phyloP scores from a whole-genome alignment of 2,797 vertebrate genomes.

The Adrianichthys oophorus region DNA sequence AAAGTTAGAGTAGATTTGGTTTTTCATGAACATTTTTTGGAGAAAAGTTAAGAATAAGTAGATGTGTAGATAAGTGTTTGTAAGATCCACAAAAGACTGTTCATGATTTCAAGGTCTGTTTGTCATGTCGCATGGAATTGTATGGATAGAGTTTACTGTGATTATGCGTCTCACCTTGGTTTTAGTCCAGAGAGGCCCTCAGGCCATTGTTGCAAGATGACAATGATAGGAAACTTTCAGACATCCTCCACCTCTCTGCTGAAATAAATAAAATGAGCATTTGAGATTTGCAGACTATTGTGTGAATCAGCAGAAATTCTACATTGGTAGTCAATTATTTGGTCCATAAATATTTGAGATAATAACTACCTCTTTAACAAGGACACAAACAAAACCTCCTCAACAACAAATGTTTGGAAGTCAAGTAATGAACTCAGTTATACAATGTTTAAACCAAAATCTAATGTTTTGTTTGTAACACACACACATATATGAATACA shows the following conservation, averaged over 20 bases:
- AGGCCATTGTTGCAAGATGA: slow-evolving; percentile 79
- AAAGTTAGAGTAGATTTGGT: no score
- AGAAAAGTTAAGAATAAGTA: no score
- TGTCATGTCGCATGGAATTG: slow-evolving; percentile 27
- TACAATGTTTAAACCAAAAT: no score
- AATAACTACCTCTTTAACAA: no score
- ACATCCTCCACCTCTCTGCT: slow-evolving; percentile 74
- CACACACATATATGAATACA: no score
- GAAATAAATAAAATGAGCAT: slow-evolving; percentile 43
- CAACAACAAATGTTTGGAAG: no score
- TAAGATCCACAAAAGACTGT: not conserved
- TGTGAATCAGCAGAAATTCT: slow-evolving; percentile 21
- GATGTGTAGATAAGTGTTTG: no score
- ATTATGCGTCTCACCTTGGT: slow-evolving; percentile 72
- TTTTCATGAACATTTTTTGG: no score
- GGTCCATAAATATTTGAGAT: not conserved
- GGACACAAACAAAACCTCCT: no score
- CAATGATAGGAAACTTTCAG: slow-evolving; percentile 70
- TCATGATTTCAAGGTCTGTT: slow-evolving; percentile 8
- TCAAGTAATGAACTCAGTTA: no score
- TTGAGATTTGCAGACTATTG: slow-evolving; percentile 6
- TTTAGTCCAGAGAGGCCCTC: slow-evolving; percentile 80
- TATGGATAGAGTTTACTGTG: slow-evolving; percentile 27
- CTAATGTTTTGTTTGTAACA: no score
- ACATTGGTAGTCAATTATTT: not conserved